phyloP scores from a whole-genome alignment of 1,140 invertebrate species.

The Mercenaria mercenaria region DNA sequence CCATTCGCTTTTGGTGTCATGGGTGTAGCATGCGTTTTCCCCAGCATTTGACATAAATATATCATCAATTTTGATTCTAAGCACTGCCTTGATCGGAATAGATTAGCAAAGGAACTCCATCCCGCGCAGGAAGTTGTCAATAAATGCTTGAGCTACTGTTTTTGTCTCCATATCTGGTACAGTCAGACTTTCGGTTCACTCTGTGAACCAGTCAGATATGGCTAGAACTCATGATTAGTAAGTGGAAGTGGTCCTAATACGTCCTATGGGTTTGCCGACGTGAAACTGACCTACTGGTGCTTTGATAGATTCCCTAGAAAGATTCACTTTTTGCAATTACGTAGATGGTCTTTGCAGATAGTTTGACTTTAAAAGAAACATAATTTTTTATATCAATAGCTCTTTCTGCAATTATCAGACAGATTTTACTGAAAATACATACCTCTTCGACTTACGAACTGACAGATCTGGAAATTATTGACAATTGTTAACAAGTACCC shows the following conservation, averaged over 20 bases:
- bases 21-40: neutral
- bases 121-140: constrained; percentile 18
- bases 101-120: constrained; percentile 3
- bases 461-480: too few relatives aligned
- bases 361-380: too few relatives aligned
- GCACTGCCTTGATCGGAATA: constrained; percentile 31
- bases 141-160: constrained; percentile 22
- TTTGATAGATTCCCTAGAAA: constrained; percentile 2
- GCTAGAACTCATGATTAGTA: constrained; percentile 26
- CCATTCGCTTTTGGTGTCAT: constrained; percentile 12
- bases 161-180: neutral
- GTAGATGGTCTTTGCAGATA: too few relatives aligned
- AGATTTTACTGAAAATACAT: too few relatives aligned
- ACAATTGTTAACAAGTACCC: too few relatives aligned
- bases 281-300: neutral
- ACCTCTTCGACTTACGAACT: too few relatives aligned
- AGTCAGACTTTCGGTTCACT: constrained; percentile 26
- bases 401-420: too few relatives aligned
- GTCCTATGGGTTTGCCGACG: constrained; percentile 15
- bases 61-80: constrained; percentile 22
- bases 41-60: constrained; percentile 17
- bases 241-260: constrained; percentile 35
- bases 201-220: constrained; percentile 24
- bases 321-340: too few relatives aligned
- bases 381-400: too few relatives aligned